phyloP scores from a whole-genome alignment of 2,113 vertebrate species.

The Onychostruthus taczanowskii region DNA sequence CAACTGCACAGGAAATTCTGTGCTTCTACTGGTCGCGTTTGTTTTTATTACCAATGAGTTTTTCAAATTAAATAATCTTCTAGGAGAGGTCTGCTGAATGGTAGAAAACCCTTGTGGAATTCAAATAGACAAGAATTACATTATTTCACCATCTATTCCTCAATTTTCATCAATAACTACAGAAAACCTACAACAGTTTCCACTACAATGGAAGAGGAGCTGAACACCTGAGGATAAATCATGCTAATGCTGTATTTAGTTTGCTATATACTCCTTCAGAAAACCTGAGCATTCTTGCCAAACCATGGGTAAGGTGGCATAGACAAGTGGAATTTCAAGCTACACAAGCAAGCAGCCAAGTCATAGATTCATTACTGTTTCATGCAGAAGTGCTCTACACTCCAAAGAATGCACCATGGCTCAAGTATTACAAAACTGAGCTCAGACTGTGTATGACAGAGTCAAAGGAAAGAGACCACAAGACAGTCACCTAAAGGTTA shows the following conservation, averaged over 20 bases:
- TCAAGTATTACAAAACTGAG: not conserved
- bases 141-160: not conserved
- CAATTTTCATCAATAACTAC: not conserved
- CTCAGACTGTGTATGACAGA: not conserved
- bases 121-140: not conserved
- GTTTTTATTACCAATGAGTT: not conserved
- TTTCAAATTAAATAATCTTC: not conserved
- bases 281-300: not conserved
- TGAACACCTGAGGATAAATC: not conserved
- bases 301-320: not conserved
- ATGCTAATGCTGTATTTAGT: not conserved
- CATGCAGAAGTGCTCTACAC: not conserved
- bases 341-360: not conserved
- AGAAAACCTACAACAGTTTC: not conserved
- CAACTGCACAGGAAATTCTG: not conserved
- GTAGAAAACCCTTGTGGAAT: not conserved
- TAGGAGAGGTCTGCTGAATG: not conserved
- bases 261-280: not conserved
- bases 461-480: not conserved
- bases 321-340: not conserved
- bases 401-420: not conserved
- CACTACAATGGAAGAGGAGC: not conserved
- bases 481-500: not conserved
- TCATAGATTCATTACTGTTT: fast-evolving
- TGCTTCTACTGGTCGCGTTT: not conserved